Conservation (phyloP, 1,140 invertebrate species). For the Drosophila azteca region DNA sequence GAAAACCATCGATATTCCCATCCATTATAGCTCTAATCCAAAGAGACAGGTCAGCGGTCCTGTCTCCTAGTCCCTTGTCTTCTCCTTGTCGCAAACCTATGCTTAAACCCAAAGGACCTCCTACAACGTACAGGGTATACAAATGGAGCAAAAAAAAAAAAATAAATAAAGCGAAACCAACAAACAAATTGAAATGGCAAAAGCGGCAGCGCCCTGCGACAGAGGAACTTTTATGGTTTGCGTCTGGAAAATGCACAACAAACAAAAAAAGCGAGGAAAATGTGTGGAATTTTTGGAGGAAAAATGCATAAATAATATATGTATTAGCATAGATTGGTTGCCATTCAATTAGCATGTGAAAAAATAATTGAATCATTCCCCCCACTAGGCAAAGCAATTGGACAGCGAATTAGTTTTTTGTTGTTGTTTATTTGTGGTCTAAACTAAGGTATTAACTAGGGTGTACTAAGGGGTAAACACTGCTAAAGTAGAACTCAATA, state of each 20-base stretch:
- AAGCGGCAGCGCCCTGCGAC: constrained; percentile 19
- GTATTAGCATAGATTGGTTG: constrained; percentile 62
- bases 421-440: background rate
- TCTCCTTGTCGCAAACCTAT: too few relatives aligned
- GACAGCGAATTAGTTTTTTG: background rate
- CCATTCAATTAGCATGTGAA: constrained; percentile 71
- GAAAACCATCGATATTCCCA: too few relatives aligned
- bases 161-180: constrained; percentile 35
- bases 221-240: constrained; percentile 62
- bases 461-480: too few relatives aligned
- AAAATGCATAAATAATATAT: constrained; percentile 73
- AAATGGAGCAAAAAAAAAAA: constrained; percentile 18
- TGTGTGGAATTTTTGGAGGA: constrained; percentile 27
- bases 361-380: constrained; percentile 56
- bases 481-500: too few relatives aligned
- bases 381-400: constrained; percentile 10
- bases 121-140: too few relatives aligned
- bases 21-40: too few relatives aligned
- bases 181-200: constrained; percentile 72
- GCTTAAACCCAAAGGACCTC: too few relatives aligned
- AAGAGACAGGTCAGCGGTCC: too few relatives aligned
- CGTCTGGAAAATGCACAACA: constrained; percentile 36
- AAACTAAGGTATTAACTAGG: background rate
- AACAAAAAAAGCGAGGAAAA: background rate
- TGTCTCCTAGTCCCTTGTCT: too few relatives aligned